phyloP scores from a whole-genome alignment of 2,888 invertebrate genomes.

The Adela reaumurella region DNA sequence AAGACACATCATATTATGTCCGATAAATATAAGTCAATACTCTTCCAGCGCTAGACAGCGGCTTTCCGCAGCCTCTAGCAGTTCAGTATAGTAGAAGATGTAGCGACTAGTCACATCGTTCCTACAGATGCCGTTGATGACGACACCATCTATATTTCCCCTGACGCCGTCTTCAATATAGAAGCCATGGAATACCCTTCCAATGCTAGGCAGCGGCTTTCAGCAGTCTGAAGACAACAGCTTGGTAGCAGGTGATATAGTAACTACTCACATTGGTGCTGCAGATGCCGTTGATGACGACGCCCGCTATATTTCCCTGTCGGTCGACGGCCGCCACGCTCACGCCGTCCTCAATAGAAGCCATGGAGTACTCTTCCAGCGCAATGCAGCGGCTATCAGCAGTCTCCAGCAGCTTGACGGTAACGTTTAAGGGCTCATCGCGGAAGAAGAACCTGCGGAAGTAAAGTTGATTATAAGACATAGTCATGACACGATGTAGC shows the following conservation, averaged over 20 bases:
- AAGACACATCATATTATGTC: too few relatives aligned
- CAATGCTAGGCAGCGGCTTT: conserved; percentile 58
- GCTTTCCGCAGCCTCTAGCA: too few relatives aligned
- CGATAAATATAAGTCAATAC: too few relatives aligned
- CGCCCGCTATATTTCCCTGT: conserved; percentile 56
- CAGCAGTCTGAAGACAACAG: conserved; percentile 59
- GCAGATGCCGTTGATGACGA: conserved; percentile 37
- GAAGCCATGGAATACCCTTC: conserved; percentile 61
- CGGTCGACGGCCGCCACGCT: conserved; percentile 62
- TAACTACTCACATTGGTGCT: too few relatives aligned
- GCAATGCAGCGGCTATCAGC: conserved; percentile 58
- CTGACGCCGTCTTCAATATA: conserved; percentile 59
- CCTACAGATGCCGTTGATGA: conserved; percentile 30
- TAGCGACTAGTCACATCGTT: too few relatives aligned
- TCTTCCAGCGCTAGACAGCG: too few relatives aligned
- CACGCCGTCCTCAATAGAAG: conserved; percentile 55
- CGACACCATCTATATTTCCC: conserved; percentile 57
- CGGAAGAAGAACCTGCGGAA: conserved; percentile 61
- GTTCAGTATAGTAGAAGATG: too few relatives aligned
- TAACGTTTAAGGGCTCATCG: conserved; percentile 67
- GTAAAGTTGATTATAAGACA: background rate
- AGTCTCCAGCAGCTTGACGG: conserved; percentile 58
- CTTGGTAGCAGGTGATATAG: conserved; percentile 35
- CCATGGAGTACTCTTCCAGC: conserved; percentile 61
- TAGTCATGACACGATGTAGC: too few relatives aligned